These are phyloP conservation scores for Toxotes chatareus DNA, from an alignment of 2,113 vertebrate species.

Conservation along the genomic window DNA sequence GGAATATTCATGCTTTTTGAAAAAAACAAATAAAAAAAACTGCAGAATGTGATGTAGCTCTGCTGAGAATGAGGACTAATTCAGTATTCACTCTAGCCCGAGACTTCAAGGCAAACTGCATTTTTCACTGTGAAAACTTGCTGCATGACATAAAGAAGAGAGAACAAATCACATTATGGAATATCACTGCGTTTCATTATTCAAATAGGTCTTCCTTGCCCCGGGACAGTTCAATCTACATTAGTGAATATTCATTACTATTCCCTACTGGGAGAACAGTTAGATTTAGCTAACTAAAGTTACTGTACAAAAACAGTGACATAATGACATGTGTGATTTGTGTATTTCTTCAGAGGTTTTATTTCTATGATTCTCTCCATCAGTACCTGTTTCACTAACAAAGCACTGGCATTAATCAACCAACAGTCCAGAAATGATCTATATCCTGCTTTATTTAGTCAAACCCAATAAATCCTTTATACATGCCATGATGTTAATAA, in stretches of 20 bases:
- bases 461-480: conserved; percentile 8
- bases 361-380: not conserved
- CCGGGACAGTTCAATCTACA: conserved; percentile 35
- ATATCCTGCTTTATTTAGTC: conserved; percentile 15
- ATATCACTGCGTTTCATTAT: conserved; percentile 61
- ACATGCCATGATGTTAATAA: conserved; percentile 24
- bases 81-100: conserved; percentile 35
- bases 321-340: conserved; percentile 18
- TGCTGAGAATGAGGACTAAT: conserved; percentile 16
- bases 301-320: conserved; percentile 31
- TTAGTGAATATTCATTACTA: conserved; percentile 53
- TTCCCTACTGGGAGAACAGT: conserved; percentile 26
- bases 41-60: not conserved
- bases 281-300: conserved; percentile 27
- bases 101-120: conserved; percentile 35
- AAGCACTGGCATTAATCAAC: not conserved
- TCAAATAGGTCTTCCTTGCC: conserved; percentile 52
- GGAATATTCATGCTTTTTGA: conserved; percentile 20
- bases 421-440: not conserved
- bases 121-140: conserved; percentile 18
- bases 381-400: not conserved
- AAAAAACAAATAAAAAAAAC: not conserved
- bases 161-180: conserved; percentile 54
- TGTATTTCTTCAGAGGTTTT: not conserved
- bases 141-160: conserved; percentile 29